phyloP scores from a whole-genome alignment of 2,797 vertebrate genomes.

The Characodon lateralis region DNA sequence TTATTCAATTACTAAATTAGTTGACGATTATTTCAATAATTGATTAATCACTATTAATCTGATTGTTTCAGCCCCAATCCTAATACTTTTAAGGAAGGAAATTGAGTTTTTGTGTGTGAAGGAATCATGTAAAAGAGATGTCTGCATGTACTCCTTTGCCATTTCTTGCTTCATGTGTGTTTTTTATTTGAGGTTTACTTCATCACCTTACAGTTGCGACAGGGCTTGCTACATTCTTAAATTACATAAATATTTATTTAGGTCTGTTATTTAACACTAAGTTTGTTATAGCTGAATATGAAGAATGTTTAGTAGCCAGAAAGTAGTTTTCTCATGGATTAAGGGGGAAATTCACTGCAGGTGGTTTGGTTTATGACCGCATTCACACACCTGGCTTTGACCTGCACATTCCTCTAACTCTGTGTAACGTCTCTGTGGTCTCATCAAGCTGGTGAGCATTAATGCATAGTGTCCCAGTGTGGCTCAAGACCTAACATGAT shows the following conservation, averaged over 20 bases:
- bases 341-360: constrained; percentile 51
- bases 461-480: constrained; percentile 64
- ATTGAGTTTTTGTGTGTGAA: not conserved
- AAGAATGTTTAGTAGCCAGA: constrained; percentile 29
- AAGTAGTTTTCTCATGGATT: constrained; percentile 41
- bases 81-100: not conserved
- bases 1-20: too few relatives aligned
- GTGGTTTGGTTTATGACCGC: constrained; percentile 46
- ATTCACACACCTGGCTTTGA: constrained; percentile 51
- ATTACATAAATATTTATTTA: constrained; percentile 1
- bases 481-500: constrained; percentile 65
- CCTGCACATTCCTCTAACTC: constrained; percentile 65
- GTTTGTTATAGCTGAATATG: constrained; percentile 33
- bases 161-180: constrained; percentile 36
- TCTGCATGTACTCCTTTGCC: not conserved
- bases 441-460: constrained; percentile 49
- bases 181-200: constrained; percentile 50
- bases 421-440: constrained; percentile 68
- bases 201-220: constrained; percentile 7
- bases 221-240: not conserved
- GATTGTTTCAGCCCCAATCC: not conserved
- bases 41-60: too few relatives aligned
- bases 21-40: too few relatives aligned
- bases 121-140: not conserved
- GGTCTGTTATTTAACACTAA: not conserved